Base-by-base conservation (phyloP, 1,140 invertebrate genomes). In the Drosophila bifasciata region DNA sequence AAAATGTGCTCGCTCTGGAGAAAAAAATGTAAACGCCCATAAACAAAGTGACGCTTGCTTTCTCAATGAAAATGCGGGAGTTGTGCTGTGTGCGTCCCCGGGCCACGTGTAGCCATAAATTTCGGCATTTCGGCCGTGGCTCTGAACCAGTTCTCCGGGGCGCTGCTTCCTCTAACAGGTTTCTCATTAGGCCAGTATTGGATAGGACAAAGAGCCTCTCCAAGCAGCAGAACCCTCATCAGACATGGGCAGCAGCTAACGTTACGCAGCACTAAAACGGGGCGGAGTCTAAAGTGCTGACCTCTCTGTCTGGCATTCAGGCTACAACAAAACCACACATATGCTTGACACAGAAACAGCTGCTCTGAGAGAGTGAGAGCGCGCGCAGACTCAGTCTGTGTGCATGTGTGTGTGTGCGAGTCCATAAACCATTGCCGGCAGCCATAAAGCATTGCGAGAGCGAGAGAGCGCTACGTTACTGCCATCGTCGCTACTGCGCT, bases 1-100 rank as follows among this genome's bases (percentile, higher is more conserved):
- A 11, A 32, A 73, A 19, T 44, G 7, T 43, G 36, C 57, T 80
- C 49, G 48, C 53, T 49, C 62, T 56, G 60, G 36, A 48, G 28
- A 32, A 76, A 85, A 89, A 74, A n/a, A n/a, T n/a, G 88, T 88
- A 84, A 89, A 90, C 88, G 88, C 88, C 88, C 88, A 90, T 90
- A 90, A 90, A 90, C 88, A 90, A 90, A 83, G 63, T 60, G 32
- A 79, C 41, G 48, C 57, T 59, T 66, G 63, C 67, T 81, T 89
- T 77, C 84, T 89, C 79, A 89, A 89, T 89, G 84, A 89, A 86
- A 67, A 36, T 36, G 59, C 71, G 41, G 62, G 52, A 32, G 28
- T 11, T 11, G 9, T 32, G 28, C 28, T 9, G 25, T 9, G 28
- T 9, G 9, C 32, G 32, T 11, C 11, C 32, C 32, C 32, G 11